Evolutionary conservation across 1,140 invertebrate species (phyloP).

Genomic region (Diorhabda elongata): DNA sequence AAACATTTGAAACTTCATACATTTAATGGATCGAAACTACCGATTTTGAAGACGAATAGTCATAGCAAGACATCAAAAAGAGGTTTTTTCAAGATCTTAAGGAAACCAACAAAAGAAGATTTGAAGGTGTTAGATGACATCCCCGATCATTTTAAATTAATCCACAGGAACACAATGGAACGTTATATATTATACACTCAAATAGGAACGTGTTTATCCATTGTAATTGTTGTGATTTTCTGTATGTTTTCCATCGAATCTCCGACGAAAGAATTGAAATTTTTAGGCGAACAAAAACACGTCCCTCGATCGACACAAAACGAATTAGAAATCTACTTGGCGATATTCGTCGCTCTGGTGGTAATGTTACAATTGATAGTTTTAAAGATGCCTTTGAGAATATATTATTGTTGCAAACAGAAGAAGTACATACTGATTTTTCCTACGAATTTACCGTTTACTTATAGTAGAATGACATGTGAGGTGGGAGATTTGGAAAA

Average conservation of each 20-base stretch:
- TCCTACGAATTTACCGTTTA: constrained; percentile 29
- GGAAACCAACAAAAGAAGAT: constrained; percentile 22
- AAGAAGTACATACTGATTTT: constrained; percentile 33
- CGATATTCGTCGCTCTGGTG: constrained; percentile 21
- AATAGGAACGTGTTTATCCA: constrained; percentile 23
- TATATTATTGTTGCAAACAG: constrained; percentile 30
- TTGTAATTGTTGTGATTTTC: constrained; percentile 14
- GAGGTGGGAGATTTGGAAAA: constrained; percentile 25
- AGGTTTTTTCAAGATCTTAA: constrained; percentile 23
- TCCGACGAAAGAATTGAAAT: constrained; percentile 4
- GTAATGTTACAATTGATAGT: constrained; percentile 28
- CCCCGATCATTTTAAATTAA: constrained; percentile 33
- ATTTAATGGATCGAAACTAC: neutral
- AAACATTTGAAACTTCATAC: neutral
- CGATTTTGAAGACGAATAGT: no score
- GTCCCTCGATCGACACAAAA: constrained; percentile 15
- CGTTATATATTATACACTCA: constrained; percentile 30
- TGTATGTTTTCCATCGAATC: constrained; percentile 10
- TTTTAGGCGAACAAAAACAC: neutral
- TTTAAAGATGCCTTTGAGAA: constrained; percentile 31
- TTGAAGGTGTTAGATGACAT: constrained; percentile 35
- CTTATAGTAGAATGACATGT: constrained; percentile 22
- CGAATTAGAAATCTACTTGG: constrained; percentile 26
- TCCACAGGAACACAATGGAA: constrained; percentile 37
- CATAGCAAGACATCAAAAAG: neutral